Evolutionary conservation across 2,888 invertebrate species (phyloP), one percentile per base, ranked within the genome.

Genomic region (Pristionchus exspectatus): DNA sequence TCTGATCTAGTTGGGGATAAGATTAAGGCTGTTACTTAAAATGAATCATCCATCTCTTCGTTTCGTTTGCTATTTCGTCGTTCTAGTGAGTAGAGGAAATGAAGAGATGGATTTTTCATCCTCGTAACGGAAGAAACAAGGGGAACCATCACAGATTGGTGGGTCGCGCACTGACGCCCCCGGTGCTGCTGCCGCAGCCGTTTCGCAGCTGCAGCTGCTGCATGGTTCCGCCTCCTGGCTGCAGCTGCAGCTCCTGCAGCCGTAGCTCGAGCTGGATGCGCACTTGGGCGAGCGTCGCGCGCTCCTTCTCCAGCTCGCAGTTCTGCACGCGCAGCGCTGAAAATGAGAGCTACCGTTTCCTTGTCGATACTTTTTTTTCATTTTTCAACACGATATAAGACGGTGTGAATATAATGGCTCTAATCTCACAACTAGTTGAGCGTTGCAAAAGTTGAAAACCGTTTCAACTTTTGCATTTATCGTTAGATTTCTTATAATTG

Each of bases 251-350:
- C 83, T 94, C 94, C 54, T 94, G 93, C 18, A 93, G 90, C 18
- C 94, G 92, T 18, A 94, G 90, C 85, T 94, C 92, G 14, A 94
- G 91, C 81, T 94, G 94, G 30, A 94, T 92, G 7, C 94, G 91
- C n/a, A 93, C 90, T 87, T 90, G 59, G 12, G 93, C 93, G 90
- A 95, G 83, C n/a, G 91, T 92, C 14, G 93, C 93, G 69, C 93
- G 90, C 90, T 95, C 94, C 44, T 90, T 87, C 90, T 95, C 95
- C 66, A 95, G 89, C 87, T 94, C 93, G 3, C 91, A 90, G 84
- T 95, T 95, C 74, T 93, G 92, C n/a, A 90, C 85, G 18, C 93
- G 90, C 24, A 95, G 91, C 5, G 91, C 92, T 89, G 90, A 66
- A 91, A 89, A 38, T 38, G 3, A 10, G 7, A 66, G 4, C 66